phyloP scores from a whole-genome alignment of 2,888 invertebrate species.

The Hyposoter didymator region DNA sequence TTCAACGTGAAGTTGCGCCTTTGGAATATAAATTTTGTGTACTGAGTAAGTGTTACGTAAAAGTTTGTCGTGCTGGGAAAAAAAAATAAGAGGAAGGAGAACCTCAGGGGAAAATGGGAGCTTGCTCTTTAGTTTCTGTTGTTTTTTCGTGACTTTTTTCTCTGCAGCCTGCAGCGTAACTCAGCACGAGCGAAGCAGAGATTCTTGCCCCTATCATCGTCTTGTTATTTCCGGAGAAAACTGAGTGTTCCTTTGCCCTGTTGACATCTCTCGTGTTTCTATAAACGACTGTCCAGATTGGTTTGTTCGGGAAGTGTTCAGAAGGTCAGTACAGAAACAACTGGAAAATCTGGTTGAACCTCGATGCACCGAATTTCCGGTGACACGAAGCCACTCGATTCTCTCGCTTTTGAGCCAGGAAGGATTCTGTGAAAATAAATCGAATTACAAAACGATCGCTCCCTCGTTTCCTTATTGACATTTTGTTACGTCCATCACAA shows the following conservation, averaged over 20 bases:
- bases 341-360: constrained; percentile 62
- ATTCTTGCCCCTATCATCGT: constrained; percentile 17
- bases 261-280: not conserved
- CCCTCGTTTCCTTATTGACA: not conserved
- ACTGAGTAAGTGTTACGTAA: not conserved
- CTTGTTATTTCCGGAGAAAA: constrained; percentile 16
- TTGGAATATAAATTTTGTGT: not conserved
- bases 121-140: constrained; percentile 6
- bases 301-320: constrained; percentile 14
- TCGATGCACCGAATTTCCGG: constrained; percentile 75
- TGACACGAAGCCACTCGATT: constrained; percentile 63
- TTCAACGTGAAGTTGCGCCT: constrained; percentile 9
- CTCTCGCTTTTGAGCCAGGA: not conserved
- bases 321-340: constrained; percentile 1
- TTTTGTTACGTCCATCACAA: not conserved
- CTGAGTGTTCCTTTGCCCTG: not conserved
- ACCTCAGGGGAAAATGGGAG: not conserved
- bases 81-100: not conserved
- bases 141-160: constrained; percentile 31
- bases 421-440: not conserved
- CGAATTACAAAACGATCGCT: not conserved
- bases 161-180: constrained; percentile 26
- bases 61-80: constrained; percentile 6
- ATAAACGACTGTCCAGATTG: constrained; percentile 22
- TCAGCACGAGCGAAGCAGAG: not conserved